Base-by-base conservation (phyloP, 2,113 vertebrate genomes). In the Brachirus orientalis region DNA sequence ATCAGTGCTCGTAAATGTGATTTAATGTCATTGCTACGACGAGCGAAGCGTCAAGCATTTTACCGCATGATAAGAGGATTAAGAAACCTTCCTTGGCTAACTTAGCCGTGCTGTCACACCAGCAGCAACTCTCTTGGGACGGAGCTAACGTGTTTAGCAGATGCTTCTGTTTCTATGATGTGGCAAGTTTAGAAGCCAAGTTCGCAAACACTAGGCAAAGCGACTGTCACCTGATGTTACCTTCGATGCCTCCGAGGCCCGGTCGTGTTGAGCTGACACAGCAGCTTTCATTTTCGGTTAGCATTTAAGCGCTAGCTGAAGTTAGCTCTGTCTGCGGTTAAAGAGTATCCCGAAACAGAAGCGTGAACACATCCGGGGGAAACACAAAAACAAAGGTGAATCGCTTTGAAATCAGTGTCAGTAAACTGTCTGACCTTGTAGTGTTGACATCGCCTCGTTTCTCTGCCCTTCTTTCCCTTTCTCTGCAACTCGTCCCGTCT, bases 241-340 rank as follows among this genome's bases (percentile, higher is more conserved):
- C 58, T 79, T 53, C n/a, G 65, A 16, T 43, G 40, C 40, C 20
- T 22, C 36, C 12, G 36, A 67, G 86, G 74, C 83, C 80, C 71
- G 12, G 55, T 19, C 33, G 28, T 5, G 10, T 74, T 22, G 20
- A 86, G 81, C 89, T 89, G 88, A 86, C 79, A 75, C 76, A 67
- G 78, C 84, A 87, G 72, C 69, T 90, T 89, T 91, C 78, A 78
- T 80, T 86, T 88, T 87, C 74, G 38, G 66, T 80, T 89, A 89
- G 86, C 86, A 75, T 72, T 40, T n/a, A 40, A 19, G 54, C 33
- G 89, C 68, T 90, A 90, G 82, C 86, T 50, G 8, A 55, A 77
- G 68, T 88, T 88, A 91, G 89, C 89, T 20, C 46, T 5, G 62
- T 22, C 63, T 12, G 19, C 48, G 48, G 54, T 71, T 35, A 52